Percentiles rank a stretch among this genome's conserved stretches.
Conservation (phyloP, 2,888 invertebrate genomes). For the Trimorus sp. region DNA sequence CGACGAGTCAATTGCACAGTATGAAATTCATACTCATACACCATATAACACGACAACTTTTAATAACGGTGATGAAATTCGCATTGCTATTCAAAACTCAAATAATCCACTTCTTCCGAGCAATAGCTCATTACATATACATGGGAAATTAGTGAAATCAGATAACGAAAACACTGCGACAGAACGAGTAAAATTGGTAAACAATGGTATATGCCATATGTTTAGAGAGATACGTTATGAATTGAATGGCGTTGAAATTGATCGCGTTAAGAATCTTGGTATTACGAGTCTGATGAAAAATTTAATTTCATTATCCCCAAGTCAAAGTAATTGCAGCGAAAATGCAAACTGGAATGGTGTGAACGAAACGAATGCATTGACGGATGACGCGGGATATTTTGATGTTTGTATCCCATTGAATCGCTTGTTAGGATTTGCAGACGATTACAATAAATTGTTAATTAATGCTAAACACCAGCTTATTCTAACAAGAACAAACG, state of each 20-base stretch:
- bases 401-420: constrained; percentile 13
- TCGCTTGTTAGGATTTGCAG: constrained; percentile 15
- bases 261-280: neutral
- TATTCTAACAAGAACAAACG: constrained; percentile 10
- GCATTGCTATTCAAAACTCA: constrained; percentile 50
- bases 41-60: constrained; percentile 47
- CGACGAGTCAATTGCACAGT: constrained; percentile 53
- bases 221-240: constrained; percentile 13
- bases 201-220: constrained; percentile 2
- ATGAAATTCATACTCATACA: constrained; percentile 50
- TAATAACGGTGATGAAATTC: constrained; percentile 62
- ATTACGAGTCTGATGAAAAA: no score
- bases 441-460: constrained; percentile 15
- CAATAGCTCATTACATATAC: constrained; percentile 31
- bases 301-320: no score
- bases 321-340: constrained; percentile 30
- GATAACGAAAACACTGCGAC: neutral
- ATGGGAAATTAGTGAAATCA: constrained; percentile 26
- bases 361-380: no score
- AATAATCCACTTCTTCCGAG: constrained; percentile 54
- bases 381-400: no score
- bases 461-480: constrained; percentile 17
- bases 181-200: constrained; percentile 2
- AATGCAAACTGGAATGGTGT: constrained; percentile 53
- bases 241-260: neutral